Evolutionary conservation across 2,113 vertebrate species (phyloP), one percentile per base, ranked within the genome.

Genomic region (Zapornia atra): DNA sequence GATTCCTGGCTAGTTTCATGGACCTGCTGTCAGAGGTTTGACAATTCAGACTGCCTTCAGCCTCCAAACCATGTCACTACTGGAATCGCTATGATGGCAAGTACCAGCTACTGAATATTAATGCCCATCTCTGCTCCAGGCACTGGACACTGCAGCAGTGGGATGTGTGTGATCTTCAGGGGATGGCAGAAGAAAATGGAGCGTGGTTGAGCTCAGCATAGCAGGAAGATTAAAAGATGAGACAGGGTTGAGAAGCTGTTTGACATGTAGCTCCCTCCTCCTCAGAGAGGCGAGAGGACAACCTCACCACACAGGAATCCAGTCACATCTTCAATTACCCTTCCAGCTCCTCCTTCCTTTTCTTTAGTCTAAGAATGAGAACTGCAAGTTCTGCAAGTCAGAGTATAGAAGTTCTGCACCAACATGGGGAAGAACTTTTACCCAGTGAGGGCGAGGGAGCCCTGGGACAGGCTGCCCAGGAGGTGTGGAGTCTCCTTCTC

Each of bases 11-110:
- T 79, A 42, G 59, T 78, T 86, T 85, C 90, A 82, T 21, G 73
- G 92, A 94, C 94, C 81, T 97, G 96, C 95, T 96, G 96, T 94
- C 97, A 95, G 92, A 76, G 44, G 63, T 96, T 87, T 94, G 88
- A 51, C 70, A 88, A 56, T 79, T 84, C 50, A 29, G 60, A 54
- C 81, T 64, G 88, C 60, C 71, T 86, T 69, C 48, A 90, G 76
- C 75, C 94, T 94, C 94, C 68, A 93, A 82, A 92, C 73, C 88
- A 70, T 4, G 53, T 36, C 86, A 59, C 76, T 75, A 25, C 22
- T 78, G 81, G 91, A 85, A 94, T 63, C 59, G 65, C 42, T 50
- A 65, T 73, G 88, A 77, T 72, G 88, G 86, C 68, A 94, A 93
- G 70, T 59, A 86, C 4, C 44, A 86, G 73, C 51, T 40, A 48